phyloP scores from a whole-genome alignment of 1,140 invertebrate genomes.

The Drosophila pallidifrons region DNA sequence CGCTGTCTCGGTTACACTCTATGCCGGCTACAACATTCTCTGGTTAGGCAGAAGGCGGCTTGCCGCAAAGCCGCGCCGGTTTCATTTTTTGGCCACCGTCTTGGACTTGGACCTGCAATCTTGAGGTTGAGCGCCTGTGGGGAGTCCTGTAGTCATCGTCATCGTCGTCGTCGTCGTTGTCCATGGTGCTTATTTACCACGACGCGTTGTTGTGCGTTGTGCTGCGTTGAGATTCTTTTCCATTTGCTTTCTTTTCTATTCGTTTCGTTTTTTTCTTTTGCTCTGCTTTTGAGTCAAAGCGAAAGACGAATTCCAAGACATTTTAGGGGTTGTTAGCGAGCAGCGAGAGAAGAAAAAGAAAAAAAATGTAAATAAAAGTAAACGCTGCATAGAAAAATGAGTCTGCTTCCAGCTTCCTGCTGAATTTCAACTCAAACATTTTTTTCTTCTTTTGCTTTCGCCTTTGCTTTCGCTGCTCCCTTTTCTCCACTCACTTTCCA shows the following conservation, averaged over 20 bases:
- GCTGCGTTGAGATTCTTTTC: slow-evolving; percentile 41
- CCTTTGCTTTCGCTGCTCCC: background rate
- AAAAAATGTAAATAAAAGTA: slow-evolving; percentile 1
- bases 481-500: slow-evolving; percentile 13
- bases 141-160: background rate
- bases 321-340: slow-evolving; percentile 59
- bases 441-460: background rate
- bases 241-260: too few species aligned
- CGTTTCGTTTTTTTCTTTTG: background rate
- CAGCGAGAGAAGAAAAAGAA: slow-evolving; percentile 1
- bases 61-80: slow-evolving; percentile 70
- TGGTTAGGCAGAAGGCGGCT: slow-evolving; percentile 67
- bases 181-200: slow-evolving; percentile 46
- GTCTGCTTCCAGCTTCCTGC: background rate
- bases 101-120: slow-evolving; percentile 45
- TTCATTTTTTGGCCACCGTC: slow-evolving; percentile 50
- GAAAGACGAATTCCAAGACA: slow-evolving; percentile 60
- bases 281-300: slow-evolving; percentile 55
- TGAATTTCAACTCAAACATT: slow-evolving; percentile 40
- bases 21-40: slow-evolving; percentile 48
- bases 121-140: slow-evolving; percentile 34
- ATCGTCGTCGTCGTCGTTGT: background rate
- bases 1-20: slow-evolving; percentile 20
- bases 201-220: slow-evolving; percentile 17
- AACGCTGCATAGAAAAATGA: slow-evolving; percentile 39